Evolutionary conservation across 2,113 vertebrate species (phyloP).

Genomic region (Xiphophorus maculatus): DNA sequence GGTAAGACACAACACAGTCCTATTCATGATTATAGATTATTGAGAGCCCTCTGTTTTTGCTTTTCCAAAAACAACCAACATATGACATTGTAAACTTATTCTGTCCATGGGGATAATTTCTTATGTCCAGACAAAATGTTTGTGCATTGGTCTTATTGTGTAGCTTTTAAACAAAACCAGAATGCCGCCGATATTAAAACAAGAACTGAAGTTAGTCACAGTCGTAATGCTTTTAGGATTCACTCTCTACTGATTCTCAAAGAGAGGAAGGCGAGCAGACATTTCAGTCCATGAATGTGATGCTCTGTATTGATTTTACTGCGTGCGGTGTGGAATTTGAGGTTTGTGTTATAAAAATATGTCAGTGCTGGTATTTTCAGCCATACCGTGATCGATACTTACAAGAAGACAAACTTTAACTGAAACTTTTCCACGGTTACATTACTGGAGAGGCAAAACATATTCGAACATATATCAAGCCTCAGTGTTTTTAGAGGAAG

Average conservation of each 20-base stretch:
- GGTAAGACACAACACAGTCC: constrained; percentile 45
- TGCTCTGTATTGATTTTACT: constrained; percentile 65
- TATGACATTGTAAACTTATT: background rate
- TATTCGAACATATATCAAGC: background rate
- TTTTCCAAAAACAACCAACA: background rate
- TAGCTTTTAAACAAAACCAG: constrained; percentile 11
- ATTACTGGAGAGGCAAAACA: constrained; percentile 12
- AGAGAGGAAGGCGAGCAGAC: constrained; percentile 44
- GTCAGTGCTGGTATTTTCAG: constrained; percentile 52
- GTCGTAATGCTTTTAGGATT: constrained; percentile 42
- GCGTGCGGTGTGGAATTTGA: constrained; percentile 30
- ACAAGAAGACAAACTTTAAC: constrained; percentile 49
- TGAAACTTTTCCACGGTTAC: constrained; percentile 49
- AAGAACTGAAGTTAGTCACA: constrained; percentile 26
- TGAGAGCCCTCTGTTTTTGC: background rate
- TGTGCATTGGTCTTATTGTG: background rate
- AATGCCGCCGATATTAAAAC: constrained; percentile 35
- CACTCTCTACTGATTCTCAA: constrained; percentile 35
- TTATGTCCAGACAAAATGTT: background rate
- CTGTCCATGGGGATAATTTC: constrained; percentile 11
- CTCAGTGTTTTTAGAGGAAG: constrained; percentile 23
- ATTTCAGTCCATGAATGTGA: constrained; percentile 63
- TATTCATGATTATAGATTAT: background rate
- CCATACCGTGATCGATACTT: constrained; percentile 65
- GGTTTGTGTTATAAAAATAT: constrained; percentile 61